These are phyloP conservation scores for Oxycera nigricornis DNA, from an alignment of 2,888 invertebrate species.

Conservation along the genomic window DNA sequence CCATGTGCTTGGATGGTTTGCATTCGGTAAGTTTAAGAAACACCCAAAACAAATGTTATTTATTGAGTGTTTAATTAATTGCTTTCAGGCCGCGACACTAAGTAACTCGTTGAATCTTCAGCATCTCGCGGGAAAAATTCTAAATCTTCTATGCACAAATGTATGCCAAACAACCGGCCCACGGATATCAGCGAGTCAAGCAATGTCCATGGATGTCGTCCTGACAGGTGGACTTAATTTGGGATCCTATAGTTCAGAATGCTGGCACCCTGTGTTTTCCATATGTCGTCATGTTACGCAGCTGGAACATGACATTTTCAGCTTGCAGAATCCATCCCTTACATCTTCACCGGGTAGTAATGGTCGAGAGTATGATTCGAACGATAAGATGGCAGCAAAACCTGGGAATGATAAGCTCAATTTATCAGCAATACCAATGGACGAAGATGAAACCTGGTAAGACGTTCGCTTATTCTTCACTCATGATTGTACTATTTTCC, in stretches of 20 bases:
- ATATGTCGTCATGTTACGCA: slow-evolving; percentile 93
- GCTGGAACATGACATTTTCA: slow-evolving; percentile 89
- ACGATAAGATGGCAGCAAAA: slow-evolving; percentile 61
- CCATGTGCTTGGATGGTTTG: slow-evolving; percentile 85
- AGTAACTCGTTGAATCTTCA: slow-evolving; percentile 89
- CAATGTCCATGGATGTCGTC: slow-evolving; percentile 90
- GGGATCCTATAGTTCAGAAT: slow-evolving; percentile 90
- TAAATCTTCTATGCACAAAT: slow-evolving; percentile 84
- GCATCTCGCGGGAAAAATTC: slow-evolving; percentile 87
- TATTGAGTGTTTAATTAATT: neutral
- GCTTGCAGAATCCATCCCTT: slow-evolving; percentile 68
- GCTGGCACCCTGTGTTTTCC: slow-evolving; percentile 95
- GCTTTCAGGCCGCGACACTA: slow-evolving; percentile 78
- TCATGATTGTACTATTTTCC: neutral
- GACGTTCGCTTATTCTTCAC: slow-evolving; percentile 41
- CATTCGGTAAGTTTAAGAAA: slow-evolving; percentile 72
- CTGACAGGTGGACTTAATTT: slow-evolving; percentile 86
- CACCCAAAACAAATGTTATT: neutral
- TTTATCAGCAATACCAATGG: slow-evolving; percentile 68
- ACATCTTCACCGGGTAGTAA: slow-evolving; percentile 57
- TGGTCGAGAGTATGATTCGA: slow-evolving; percentile 59
- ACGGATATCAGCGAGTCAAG: slow-evolving; percentile 85
- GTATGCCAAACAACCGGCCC: slow-evolving; percentile 83
- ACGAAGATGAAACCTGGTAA: slow-evolving; percentile 82
- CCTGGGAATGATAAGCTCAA: slow-evolving; percentile 69